phyloP scores from a whole-genome alignment of 1,140 invertebrate genomes.

The Saccostrea glomerata region DNA sequence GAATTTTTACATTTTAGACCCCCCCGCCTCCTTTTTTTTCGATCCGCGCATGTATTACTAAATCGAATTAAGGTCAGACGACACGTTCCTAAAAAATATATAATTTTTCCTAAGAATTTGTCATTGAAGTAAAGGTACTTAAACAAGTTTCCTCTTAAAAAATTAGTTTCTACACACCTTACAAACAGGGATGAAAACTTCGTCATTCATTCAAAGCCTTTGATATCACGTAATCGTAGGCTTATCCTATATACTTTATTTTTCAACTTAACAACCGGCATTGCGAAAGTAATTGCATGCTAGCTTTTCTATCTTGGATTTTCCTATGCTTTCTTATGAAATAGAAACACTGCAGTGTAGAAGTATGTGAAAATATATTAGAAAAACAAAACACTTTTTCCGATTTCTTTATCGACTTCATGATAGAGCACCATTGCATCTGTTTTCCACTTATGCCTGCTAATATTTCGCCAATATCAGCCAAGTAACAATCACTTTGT shows the following conservation, averaged over 20 bases:
- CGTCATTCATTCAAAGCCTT: background rate
- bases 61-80: too few species aligned
- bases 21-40: too few species aligned
- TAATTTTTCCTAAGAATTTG: too few species aligned
- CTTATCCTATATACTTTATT: background rate
- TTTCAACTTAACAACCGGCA: background rate
- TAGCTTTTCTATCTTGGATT: background rate
- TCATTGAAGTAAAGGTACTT: too few species aligned
- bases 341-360: too few species aligned
- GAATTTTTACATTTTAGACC: too few species aligned
- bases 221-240: background rate
- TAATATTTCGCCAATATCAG: background rate
- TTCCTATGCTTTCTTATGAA: background rate
- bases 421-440: background rate
- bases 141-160: too few species aligned
- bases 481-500: background rate
- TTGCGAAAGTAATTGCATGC: background rate
- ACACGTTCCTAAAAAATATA: too few species aligned
- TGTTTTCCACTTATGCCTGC: background rate
- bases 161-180: slow-evolving; percentile 16
- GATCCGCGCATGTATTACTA: too few species aligned
- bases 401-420: background rate
- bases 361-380: background rate
- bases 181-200: background rate
- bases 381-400: background rate